Percentiles rank a stretch among this genome's conserved stretches.
Evolutionary conservation across 2,113 vertebrate genomes (phyloP).

Genomic region (Sitta europaea): DNA sequence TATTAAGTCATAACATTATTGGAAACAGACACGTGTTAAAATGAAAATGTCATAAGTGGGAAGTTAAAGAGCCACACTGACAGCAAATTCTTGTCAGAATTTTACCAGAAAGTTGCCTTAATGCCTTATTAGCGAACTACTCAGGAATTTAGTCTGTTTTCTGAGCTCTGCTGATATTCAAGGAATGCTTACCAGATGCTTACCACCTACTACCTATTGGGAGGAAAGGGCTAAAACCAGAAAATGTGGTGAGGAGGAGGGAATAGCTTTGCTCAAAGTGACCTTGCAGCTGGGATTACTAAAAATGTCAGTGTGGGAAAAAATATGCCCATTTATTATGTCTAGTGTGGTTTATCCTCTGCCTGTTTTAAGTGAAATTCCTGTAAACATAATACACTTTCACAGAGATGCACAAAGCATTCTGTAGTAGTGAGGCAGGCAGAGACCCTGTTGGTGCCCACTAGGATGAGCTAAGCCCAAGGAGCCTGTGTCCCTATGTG

Average conservation of each 20-base stretch:
- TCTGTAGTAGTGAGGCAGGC: background rate
- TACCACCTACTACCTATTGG: background rate
- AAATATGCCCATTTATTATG: background rate
- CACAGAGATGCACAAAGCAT: background rate
- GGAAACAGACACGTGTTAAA: background rate
- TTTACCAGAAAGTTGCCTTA: background rate
- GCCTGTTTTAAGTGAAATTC: background rate
- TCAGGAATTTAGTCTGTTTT: background rate
- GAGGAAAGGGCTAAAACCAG: background rate
- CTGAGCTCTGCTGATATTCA: background rate
- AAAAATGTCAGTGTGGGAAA: background rate
- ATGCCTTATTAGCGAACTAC: background rate
- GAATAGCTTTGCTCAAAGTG: background rate
- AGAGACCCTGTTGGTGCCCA: background rate
- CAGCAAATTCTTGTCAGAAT: background rate
- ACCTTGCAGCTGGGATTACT: background rate
- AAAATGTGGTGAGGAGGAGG: background rate
- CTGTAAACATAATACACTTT: background rate
- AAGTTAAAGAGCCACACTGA: background rate
- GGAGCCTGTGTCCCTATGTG: background rate
- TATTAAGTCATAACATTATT: background rate
- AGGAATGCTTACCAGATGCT: background rate
- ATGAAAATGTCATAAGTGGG: background rate
- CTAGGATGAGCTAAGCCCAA: background rate
- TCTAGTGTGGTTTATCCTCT: background rate